phyloP scores from a whole-genome alignment of 2,113 vertebrate genomes.

The Nicator chloris region DNA sequence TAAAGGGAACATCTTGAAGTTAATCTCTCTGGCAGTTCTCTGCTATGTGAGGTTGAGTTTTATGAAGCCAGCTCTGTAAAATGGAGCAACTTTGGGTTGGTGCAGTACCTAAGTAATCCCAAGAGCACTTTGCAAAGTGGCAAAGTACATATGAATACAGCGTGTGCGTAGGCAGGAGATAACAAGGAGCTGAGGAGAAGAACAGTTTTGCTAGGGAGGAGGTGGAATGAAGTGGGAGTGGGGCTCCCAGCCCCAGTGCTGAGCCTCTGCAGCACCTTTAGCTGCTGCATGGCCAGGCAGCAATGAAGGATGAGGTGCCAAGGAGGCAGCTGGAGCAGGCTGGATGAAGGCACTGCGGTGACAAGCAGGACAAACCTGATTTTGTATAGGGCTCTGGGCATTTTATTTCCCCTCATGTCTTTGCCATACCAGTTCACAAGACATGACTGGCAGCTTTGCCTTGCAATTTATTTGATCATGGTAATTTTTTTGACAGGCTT shows the following conservation, averaged over 20 bases:
- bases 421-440: not conserved
- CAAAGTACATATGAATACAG: not conserved
- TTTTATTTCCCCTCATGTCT: not conserved
- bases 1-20: not conserved
- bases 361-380: not conserved
- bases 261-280: not conserved
- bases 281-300: accelerated
- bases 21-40: not conserved
- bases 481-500: conserved; percentile 68
- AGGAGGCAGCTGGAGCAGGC: not conserved
- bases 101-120: conserved; percentile 36
- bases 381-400: not conserved
- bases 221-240: conserved; percentile 6
- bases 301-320: not conserved
- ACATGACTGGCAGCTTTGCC: conserved; percentile 57
- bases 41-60: not conserved
- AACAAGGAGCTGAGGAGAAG: not conserved
- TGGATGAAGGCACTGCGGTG: not conserved
- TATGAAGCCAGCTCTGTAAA: not conserved
- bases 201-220: not conserved
- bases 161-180: conserved; percentile 6
- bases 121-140: conserved; percentile 21
- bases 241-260: not conserved
- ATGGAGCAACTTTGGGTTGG: not conserved
- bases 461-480: conserved; percentile 62